Conservation (phyloP, 2,113 vertebrate genomes). For the Galemys pyrenaicus region DNA sequence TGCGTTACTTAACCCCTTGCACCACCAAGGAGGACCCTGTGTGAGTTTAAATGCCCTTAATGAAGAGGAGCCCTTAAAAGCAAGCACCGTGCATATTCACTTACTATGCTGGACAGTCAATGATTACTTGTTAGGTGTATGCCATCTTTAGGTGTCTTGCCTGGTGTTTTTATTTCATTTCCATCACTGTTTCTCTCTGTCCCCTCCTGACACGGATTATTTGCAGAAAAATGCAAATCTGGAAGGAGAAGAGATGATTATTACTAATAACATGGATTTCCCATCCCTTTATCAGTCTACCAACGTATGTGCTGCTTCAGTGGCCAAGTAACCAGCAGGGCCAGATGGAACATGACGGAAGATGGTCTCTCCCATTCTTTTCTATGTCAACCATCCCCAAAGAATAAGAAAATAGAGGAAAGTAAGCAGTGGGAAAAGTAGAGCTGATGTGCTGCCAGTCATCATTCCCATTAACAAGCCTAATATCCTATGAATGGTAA, state of each 20-base stretch:
- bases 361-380: not conserved
- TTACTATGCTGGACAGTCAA: not conserved
- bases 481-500: not conserved
- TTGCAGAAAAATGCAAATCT: conserved; percentile 1
- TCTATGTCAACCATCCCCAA: not conserved
- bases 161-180: not conserved
- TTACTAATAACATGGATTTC: not conserved
- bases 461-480: not conserved
- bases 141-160: not conserved
- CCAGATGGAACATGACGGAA: not conserved
- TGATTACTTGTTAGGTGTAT: no score
- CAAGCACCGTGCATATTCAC: not conserved
- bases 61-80: not conserved
- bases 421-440: not conserved
- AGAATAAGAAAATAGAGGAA: not conserved
- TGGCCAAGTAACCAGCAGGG: conserved; percentile 27
- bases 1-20: no score
- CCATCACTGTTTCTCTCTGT: not conserved
- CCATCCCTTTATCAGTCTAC: not conserved
- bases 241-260: not conserved
- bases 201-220: not conserved
- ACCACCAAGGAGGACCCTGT: no score
- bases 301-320: not conserved
- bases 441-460: not conserved
- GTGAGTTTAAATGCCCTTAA: not conserved